Evolutionary conservation across 2,113 vertebrate species (phyloP), one percentile per base, ranked within the genome.

Genomic region (Ammodytes marinus): DNA sequence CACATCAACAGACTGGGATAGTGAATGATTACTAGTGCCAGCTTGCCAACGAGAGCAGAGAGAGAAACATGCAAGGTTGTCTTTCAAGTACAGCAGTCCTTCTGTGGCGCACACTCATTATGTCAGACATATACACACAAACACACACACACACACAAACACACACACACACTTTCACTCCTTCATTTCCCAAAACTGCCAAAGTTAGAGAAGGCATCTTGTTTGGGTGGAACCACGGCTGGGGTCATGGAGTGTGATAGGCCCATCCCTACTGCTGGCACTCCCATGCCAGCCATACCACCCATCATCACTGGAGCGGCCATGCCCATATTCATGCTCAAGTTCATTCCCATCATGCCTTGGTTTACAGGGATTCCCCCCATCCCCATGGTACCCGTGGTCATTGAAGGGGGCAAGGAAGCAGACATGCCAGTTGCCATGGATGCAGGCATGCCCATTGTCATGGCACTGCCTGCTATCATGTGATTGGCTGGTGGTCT

Each of bases 141-240:
- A 45, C 59, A 55, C 59, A 11, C 76, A 47, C 61, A 54, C 46
- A 19, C 42, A 67, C 61, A 57, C 55, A 39, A 42, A 53, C 73
- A 72, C 64, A 43, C 72, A 39, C 69, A 74, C 46, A 19, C 19
- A 75, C 5, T 27, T 64, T 2, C 35, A 72, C 45, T 54, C 91
- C 55, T 92, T 96, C 95, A 99, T 96, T 99, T 99, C 92, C 97
- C 97, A 95, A 99, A 99, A 95, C 96, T 99, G 95, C 97, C 97
- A 87, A 99, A 99, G 94, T 98, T 98, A 95, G 97, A 97, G 84
- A 99, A 99, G 96, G 97, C 97, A 96, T 99, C 97, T 96, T 97
- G 97, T 96, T 98, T 99, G 86, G 97, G 96, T 79, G 96, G 96
- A 82, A 97, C 94, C 93, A 96, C 88, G 0, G 94, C 93, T 0